Evolutionary conservation across 1,140 invertebrate genomes (phyloP).

Genomic region (Cepaea nemoralis): DNA sequence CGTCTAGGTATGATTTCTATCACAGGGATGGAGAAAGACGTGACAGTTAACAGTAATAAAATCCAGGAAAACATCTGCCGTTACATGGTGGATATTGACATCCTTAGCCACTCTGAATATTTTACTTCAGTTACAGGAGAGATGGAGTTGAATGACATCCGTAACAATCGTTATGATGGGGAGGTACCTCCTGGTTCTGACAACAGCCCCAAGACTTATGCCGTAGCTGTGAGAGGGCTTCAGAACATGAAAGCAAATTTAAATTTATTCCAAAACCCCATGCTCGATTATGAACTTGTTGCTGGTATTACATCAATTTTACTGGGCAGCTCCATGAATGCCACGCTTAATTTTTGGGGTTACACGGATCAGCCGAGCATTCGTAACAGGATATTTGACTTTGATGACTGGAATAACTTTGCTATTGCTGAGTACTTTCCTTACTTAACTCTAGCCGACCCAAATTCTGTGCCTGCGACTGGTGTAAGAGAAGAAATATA

Average conservation of each 20-base stretch:
- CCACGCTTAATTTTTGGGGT: conserved; percentile 97
- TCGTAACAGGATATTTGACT: conserved; percentile 92
- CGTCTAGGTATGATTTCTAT: conserved; percentile 87
- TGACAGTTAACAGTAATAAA: conserved; percentile 81
- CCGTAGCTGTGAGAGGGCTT: conserved; percentile 92
- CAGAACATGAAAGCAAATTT: conserved; percentile 92
- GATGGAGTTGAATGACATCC: conserved; percentile 85
- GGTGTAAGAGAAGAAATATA: conserved; percentile 69
- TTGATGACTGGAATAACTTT: conserved; percentile 99
- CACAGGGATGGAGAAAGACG: conserved; percentile 95
- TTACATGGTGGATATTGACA: conserved; percentile 89
- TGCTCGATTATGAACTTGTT: conserved; percentile 90
- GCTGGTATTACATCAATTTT: conserved; percentile 82
- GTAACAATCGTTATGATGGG: conserved; percentile 75
- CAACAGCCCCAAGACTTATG: conserved; percentile 75
- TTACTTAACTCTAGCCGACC: conserved; percentile 77
- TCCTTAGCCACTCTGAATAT: conserved; percentile 94
- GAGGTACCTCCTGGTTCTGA: conserved; percentile 43
- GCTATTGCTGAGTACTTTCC: conserved; percentile 91
- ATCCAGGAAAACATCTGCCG: conserved; percentile 84
- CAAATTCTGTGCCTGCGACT: conserved; percentile 67
- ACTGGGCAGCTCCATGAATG: conserved; percentile 88
- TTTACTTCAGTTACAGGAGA: conserved; percentile 84
- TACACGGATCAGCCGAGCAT: conserved; percentile 79
- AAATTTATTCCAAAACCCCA: conserved; percentile 90